Percentiles rank a stretch among this genome's conserved stretches.
Evolutionary conservation across 2,113 vertebrate species (phyloP).

Genomic region (Rhadina sibilatrix): DNA sequence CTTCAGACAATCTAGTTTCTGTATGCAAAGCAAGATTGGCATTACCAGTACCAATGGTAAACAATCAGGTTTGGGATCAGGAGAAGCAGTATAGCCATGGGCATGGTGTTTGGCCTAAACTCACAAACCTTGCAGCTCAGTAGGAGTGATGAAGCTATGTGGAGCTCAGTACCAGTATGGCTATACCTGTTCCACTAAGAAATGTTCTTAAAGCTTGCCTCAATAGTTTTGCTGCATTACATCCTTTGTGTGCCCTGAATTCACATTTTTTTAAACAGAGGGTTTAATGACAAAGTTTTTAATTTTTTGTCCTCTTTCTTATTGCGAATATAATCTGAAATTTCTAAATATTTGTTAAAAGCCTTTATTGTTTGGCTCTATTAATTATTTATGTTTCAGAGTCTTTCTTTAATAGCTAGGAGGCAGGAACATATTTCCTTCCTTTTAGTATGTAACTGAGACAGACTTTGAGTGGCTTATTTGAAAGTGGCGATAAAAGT

Average conservation of each 20-base stretch:
- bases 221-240: not conserved
- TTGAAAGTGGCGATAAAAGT: not conserved
- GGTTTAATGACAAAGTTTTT: not conserved
- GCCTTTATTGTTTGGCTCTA: not conserved
- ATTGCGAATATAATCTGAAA: not conserved
- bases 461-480: not conserved
- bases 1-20: not conserved
- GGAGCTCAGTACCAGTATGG: not conserved
- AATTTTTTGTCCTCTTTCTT: not conserved
- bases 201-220: not conserved
- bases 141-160: not conserved
- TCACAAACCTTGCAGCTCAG: not conserved
- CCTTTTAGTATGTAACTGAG: not conserved
- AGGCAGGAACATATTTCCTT: not conserved
- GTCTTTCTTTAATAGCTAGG: not conserved
- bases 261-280: not conserved
- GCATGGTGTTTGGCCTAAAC: not conserved
- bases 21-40: not conserved
- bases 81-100: not conserved
- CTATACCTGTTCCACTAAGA: accelerated
- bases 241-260: not conserved
- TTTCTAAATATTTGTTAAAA: not conserved
- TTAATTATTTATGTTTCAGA: not conserved
- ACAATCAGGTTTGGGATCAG: not conserved
- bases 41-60: not conserved